phyloP scores from a whole-genome alignment of 53 echinoderm and acorn worm species.

The Echinarachnius parma region DNA sequence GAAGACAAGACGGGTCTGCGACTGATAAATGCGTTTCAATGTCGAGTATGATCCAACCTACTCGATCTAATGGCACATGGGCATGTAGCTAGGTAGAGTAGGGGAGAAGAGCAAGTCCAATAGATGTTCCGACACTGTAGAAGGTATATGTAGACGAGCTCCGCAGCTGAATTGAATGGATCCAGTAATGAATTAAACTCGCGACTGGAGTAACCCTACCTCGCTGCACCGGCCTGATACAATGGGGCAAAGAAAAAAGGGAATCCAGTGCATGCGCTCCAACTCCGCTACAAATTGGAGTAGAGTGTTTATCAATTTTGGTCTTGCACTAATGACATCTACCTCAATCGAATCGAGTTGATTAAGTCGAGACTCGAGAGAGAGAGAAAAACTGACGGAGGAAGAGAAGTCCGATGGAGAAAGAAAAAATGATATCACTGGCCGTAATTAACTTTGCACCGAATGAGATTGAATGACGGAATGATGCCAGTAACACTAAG shows the following conservation, averaged over 20 bases:
- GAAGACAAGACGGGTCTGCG: no score
- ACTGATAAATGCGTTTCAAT: conserved; percentile 28
- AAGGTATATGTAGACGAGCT: no score
- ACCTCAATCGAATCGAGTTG: conserved; percentile 42
- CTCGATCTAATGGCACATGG: conserved; percentile 21
- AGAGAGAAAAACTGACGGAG: conserved; percentile 9
- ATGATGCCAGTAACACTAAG: conserved; percentile 34
- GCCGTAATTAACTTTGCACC: conserved; percentile 41
- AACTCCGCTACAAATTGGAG: conserved; percentile 45
- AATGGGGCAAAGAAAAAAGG: conserved; percentile 35
- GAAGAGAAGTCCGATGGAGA: not conserved
- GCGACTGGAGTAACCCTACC: conserved; percentile 33
- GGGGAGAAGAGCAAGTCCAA: conserved; percentile 7
- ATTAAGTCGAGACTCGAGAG: conserved; percentile 36
- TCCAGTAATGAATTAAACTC: conserved; percentile 48
- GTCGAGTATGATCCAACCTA: conserved; percentile 19
- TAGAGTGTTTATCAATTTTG: conserved; percentile 46
- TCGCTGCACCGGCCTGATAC: conserved; percentile 29
- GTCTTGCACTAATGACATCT: conserved; percentile 40
- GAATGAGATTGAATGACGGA: conserved; percentile 43
- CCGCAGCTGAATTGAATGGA: conserved; percentile 28
- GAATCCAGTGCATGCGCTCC: conserved; percentile 26
- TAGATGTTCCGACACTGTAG: conserved; percentile 14
- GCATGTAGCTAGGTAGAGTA: no score
- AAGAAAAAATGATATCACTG: conserved; percentile 17